phyloP scores from a whole-genome alignment of 2,888 invertebrate genomes.

The Troilus luridus region DNA sequence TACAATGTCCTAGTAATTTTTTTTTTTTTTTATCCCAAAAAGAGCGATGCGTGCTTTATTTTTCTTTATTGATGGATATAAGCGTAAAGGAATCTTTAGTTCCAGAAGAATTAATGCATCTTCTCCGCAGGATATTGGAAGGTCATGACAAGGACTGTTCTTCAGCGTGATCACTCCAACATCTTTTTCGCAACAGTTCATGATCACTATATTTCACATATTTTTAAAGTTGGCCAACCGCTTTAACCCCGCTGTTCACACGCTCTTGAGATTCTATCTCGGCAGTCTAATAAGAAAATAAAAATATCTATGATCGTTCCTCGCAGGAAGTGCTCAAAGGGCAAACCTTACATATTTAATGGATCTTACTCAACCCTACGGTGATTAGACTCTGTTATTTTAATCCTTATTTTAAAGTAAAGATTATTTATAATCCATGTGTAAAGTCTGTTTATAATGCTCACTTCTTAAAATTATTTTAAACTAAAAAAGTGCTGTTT shows the following conservation, averaged over 20 bases:
- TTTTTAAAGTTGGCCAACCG: conserved; percentile 2
- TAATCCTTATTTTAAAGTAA: background rate
- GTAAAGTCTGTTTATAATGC: too few species aligned
- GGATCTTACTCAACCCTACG: background rate
- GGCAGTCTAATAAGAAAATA: background rate
- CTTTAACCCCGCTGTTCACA: conserved; percentile 46
- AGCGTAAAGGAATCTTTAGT: background rate
- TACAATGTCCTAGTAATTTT: too few species aligned
- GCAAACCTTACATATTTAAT: conserved; percentile 36
- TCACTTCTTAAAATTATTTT: too few species aligned
- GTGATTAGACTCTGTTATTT: background rate
- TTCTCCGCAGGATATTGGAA: background rate
- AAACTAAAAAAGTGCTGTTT: too few species aligned
- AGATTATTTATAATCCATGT: background rate
- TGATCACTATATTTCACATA: conserved; percentile 38
- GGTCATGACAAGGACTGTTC: background rate
- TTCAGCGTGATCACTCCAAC: background rate
- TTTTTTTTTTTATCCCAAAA: too few species aligned
- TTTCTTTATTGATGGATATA: background rate
- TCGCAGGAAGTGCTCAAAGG: conserved; percentile 32
- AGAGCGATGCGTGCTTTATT: too few species aligned
- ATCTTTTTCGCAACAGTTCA: conserved; percentile 33
- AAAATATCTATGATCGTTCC: background rate
- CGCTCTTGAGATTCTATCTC: conserved; percentile 39
- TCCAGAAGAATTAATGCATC: background rate